phyloP scores from a whole-genome alignment of 2,113 vertebrate species.

The Pomatostomus ruficeps region DNA sequence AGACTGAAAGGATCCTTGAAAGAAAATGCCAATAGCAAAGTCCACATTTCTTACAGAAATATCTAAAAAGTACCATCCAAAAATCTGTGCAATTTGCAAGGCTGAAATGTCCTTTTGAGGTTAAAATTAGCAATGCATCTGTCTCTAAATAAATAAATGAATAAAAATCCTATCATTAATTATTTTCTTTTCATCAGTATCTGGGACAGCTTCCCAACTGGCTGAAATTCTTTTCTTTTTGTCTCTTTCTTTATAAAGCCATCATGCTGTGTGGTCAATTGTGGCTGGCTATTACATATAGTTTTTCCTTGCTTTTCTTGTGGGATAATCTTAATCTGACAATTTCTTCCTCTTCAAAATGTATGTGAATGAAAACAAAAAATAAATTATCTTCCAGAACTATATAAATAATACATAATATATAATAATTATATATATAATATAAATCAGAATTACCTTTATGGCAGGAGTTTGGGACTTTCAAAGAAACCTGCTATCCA shows the following conservation, averaged over 20 bases:
- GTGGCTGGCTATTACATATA: not conserved
- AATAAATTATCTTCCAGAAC: not conserved
- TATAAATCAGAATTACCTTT: constrained; percentile 35
- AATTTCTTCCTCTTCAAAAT: constrained; percentile 7
- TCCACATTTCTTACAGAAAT: not conserved
- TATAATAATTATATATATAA: no score
- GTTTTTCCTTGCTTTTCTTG: not conserved
- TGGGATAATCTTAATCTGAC: not conserved
- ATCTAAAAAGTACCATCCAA: constrained; percentile 21
- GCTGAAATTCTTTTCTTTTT: constrained; percentile 37
- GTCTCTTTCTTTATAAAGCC: not conserved
- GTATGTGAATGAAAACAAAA: not conserved
- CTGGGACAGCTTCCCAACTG: constrained; percentile 53
- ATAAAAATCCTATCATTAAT: constrained; percentile 62
- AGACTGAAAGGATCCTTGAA: not conserved
- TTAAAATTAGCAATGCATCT: constrained; percentile 64
- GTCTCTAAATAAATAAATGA: constrained; percentile 63
- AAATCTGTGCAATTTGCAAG: constrained; percentile 43
- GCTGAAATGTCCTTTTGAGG: constrained; percentile 56
- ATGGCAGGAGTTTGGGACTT: not conserved
- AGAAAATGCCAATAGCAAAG: constrained; percentile 2
- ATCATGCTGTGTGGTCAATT: constrained; percentile 23
- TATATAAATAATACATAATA: no score
- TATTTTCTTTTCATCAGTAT: constrained; percentile 60
- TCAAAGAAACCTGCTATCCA: constrained; percentile 13